Conservation (phyloP, 2,888 invertebrate species). For the Neria commutata region DNA sequence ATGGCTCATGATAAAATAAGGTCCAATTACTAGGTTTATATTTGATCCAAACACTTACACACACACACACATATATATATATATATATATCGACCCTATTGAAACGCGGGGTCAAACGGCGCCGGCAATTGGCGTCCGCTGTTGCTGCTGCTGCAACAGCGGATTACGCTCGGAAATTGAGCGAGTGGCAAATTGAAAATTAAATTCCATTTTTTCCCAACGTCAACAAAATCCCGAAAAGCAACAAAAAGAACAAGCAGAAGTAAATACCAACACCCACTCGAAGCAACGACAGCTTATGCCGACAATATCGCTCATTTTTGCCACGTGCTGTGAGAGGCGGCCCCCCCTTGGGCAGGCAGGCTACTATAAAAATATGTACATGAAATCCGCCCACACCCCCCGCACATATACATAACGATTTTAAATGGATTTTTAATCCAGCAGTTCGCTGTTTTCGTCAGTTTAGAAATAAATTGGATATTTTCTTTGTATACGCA, state of each 20-base stretch:
- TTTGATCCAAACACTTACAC: background rate
- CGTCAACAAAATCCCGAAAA: background rate
- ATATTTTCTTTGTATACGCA: slow-evolving; percentile 17
- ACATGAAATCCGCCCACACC: background rate
- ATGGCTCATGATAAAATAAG: slow-evolving; percentile 11
- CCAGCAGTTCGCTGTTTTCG: background rate
- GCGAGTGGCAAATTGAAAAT: background rate
- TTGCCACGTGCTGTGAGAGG: background rate
- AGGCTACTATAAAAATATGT: background rate
- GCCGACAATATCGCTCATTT: background rate
- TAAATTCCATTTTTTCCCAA: background rate
- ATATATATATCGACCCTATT: too few species aligned
- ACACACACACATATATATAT: too few species aligned
- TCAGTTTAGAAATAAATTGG: slow-evolving; percentile 37
- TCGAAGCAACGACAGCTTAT: background rate
- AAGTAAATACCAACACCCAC: background rate
- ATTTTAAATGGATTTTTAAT: slow-evolving; percentile 6
- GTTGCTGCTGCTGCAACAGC: background rate
- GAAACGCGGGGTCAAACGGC: too few species aligned
- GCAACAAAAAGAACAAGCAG: background rate
- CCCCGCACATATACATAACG: too few species aligned
- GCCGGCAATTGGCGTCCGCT: too few species aligned
- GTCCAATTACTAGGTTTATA: slow-evolving; percentile 14
- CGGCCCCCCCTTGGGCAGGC: too few species aligned
- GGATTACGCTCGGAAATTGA: background rate